Conservation (phyloP, 2,888 invertebrate genomes). For the Parasteatoda lunata region DNA sequence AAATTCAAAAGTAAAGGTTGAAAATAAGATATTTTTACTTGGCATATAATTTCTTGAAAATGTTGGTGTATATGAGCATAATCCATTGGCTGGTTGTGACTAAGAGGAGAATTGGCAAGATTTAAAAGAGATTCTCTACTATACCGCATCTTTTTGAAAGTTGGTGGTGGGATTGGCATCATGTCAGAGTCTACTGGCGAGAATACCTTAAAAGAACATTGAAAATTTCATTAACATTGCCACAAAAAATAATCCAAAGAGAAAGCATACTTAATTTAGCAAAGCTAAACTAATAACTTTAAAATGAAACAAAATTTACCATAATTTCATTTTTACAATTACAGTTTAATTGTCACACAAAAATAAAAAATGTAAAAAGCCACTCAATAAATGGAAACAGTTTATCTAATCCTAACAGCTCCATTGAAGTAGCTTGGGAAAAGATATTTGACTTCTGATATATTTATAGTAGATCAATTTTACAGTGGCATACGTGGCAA, state of each 20-base stretch:
- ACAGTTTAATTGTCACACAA: not conserved
- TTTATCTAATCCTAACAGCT: no score
- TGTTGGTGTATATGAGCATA: slow-evolving; percentile 51
- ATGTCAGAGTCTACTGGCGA: slow-evolving; percentile 2
- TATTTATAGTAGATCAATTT: no score
- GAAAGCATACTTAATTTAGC: not conserved
- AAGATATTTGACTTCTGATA: no score
- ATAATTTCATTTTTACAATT: not conserved
- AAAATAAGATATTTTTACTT: slow-evolving; percentile 16
- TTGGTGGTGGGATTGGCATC: slow-evolving; percentile 38
- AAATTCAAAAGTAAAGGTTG: not conserved
- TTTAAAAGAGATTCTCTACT: slow-evolving; percentile 68
- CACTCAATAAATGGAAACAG: no score
- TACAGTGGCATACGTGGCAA: no score
- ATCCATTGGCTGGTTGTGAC: slow-evolving; percentile 48
- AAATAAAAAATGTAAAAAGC: no score
- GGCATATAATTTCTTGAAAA: slow-evolving; percentile 42
- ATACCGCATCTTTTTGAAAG: slow-evolving; percentile 55
- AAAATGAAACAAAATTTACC: not conserved
- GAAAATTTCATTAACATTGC: not conserved
- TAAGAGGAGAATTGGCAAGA: slow-evolving; percentile 51
- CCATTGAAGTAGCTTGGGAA: no score
- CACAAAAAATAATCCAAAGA: not conserved
- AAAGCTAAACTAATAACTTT: not conserved
- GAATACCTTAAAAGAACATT: slow-evolving; percentile 27